phyloP scores from a whole-genome alignment of 2,797 vertebrate genomes.

The Cryptoblepharus egeriae region DNA sequence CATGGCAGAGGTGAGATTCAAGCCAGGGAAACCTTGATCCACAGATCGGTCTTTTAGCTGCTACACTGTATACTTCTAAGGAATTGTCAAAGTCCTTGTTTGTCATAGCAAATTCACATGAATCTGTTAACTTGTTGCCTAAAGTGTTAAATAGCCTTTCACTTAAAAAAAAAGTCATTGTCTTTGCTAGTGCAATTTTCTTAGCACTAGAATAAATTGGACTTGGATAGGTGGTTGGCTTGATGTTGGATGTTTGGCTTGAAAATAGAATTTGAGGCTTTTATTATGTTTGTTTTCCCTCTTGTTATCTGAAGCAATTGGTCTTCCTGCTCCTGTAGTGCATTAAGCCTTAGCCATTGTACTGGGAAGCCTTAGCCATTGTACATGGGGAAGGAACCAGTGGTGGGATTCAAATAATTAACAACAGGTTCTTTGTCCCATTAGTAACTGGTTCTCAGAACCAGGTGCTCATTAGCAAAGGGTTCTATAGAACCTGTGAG shows the following conservation, averaged over 20 bases:
- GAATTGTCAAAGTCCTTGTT: neutral
- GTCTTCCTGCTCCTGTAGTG: fast-evolving
- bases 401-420: no score
- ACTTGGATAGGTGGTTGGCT: neutral
- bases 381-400: no score
- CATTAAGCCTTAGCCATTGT: neutral
- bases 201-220: neutral
- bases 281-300: neutral
- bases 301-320: slow-evolving; percentile 16
- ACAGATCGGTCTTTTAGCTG: no score
- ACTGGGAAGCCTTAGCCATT: no score
- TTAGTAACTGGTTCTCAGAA: no score
- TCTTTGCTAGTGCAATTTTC: neutral
- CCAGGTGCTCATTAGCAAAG: no score
- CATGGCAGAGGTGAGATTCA: no score
- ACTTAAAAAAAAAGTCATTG: no score
- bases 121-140: neutral
- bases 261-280: neutral
- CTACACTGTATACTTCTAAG: no score
- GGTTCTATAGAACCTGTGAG: no score
- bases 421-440: no score
- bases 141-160: neutral
- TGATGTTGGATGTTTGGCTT: neutral
- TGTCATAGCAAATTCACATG: neutral
- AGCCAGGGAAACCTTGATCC: no score